A percentile compares a stretch with the other conserved stretches of the same genome.
phyloP scores from a whole-genome alignment of 2,888 invertebrate species.

The Drosophila diplacantha region DNA sequence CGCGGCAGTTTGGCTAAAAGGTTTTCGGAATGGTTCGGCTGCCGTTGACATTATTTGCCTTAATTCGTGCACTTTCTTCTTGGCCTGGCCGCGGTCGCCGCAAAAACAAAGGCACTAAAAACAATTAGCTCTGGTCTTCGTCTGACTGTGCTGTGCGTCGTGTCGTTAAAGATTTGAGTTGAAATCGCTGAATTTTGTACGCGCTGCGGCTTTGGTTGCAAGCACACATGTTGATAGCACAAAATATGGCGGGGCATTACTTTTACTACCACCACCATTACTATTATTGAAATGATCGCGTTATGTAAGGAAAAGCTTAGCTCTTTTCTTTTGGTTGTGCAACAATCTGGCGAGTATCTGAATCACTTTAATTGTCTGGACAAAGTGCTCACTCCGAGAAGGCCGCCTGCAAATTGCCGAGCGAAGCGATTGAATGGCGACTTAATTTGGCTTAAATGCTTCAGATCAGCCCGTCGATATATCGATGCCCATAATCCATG shows the following conservation, averaged over 20 bases:
- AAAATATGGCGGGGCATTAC: constrained; percentile 50
- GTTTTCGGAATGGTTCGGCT: constrained; percentile 35
- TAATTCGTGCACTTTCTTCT: constrained; percentile 65
- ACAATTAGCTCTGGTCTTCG: constrained; percentile 56
- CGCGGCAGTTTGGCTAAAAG: constrained; percentile 59
- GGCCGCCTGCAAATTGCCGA: constrained; percentile 43
- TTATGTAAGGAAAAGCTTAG: constrained; percentile 49
- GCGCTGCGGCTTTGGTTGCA: constrained; percentile 57
- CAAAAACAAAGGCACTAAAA: constrained; percentile 47
- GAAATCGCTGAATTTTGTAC: constrained; percentile 45
- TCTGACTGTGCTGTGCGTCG: constrained; percentile 18
- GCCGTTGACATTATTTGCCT: constrained; percentile 57
- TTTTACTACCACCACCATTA: constrained; percentile 44
- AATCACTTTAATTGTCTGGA: constrained; percentile 57
- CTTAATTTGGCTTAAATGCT: constrained; percentile 59
- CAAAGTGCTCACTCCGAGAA: constrained; percentile 39
- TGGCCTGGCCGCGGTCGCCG: constrained; percentile 27
- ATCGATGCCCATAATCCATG: constrained; percentile 25
- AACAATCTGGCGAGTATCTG: constrained; percentile 44
- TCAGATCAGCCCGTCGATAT: constrained; percentile 31
- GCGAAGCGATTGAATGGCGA: constrained; percentile 50
- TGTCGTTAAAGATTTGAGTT: constrained; percentile 56
- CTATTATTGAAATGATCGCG: constrained; percentile 39
- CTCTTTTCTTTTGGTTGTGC: constrained; percentile 52
- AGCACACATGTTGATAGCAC: constrained; percentile 37